Evolutionary conservation across 1,140 invertebrate species (phyloP), one percentile per base, ranked within the genome.

Genomic region (Aphelenchoides besseyi): DNA sequence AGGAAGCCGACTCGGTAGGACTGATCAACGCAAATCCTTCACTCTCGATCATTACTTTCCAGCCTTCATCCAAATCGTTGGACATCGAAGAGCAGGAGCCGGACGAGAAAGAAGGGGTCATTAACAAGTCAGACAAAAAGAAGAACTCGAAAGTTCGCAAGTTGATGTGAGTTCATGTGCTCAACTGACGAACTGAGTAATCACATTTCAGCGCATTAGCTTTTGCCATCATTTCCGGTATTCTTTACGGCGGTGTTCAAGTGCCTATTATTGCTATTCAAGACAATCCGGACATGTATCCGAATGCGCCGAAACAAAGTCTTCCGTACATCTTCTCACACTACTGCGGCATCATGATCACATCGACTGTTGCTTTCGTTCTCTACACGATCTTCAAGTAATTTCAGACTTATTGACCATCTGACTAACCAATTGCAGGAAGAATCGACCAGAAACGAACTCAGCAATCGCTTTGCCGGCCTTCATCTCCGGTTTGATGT

Each of bases 241-340:
- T 59, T 28, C 5, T 59, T 2, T 59, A 59, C 29, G 55, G 55
- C 1, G 1, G n/a, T 28, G 12, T 28, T 28, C 23, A 26, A 30
- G 55, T 59, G n/a, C 55, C 55, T 0, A 59, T 59, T 28, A 30
- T 59, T 12, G 52, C 33, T 52, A 76, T 74, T 52, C 75, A 77
- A 59, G 74, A 77, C 29, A 71, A 72, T 72, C 33, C 29, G 16
- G 23, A 69, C 8, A 52, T 64, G 23, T 72, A 66, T 59, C 26
- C 29, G 33, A 61, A 66, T 59, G 64, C 36, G 18, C 67, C 67
- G 52, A 35, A 48, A 12, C 33, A 36, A 18, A 71, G 73, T 12
- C 48, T 77, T 36, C 68, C 61, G 30, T 77, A 77, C 30, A 52
- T 72, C 26, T 77, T 77, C 30, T 69, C 75, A 3, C 74, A 77